Evolutionary conservation across 2,113 vertebrate species (phyloP), one percentile per base, ranked within the genome.

Genomic region (Tenebrosternarchus preto): DNA sequence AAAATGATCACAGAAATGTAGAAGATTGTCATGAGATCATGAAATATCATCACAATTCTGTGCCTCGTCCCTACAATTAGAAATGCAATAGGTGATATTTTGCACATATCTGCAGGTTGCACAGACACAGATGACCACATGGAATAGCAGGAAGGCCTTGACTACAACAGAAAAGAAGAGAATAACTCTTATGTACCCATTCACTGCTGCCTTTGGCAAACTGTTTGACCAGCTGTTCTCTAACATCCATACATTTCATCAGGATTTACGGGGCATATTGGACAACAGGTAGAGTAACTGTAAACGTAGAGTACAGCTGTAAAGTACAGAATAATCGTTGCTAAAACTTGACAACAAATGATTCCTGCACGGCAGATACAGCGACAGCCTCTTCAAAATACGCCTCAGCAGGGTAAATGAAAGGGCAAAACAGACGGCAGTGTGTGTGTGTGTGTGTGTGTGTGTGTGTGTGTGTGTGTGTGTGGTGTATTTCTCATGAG

Each of bases 401-500:
- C 9, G 31, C 29, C 50, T 29, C 12, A 71, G 70, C 25, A n/a
- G 46, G 17, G 8, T 50, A 50, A 50, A 50, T 73, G 1, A 59
- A 22, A 73, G 31, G 11, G 56, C 57, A 20, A 66, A 33, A 25
- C 1, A 61, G 57, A 75, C 24, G 39, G 36, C 20, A 31, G 12
- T 50, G n/a, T 39, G 25, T 61, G 19, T 29, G 15, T 50, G n/a
- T 9, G 33, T 27, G 33, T 63, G 57, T 36, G 20, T 46, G 73
- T 53, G 15, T 60, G 24, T 75, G 20, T 43, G 20, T 33, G 39
- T 46, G 39, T 46, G 24, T 60, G 17, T 27, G 15, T 64, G 59
- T 29, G 39, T 61, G 57, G 19, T 46, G 73, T 55, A 8, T 63
- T 46, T 76, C 73, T 76, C 24, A 63, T 46, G 72, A 74, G 53